Evolutionary conservation across 30 jellyfish, hydroid and myxozoan species (phyloP).

Genomic region (Hydractinia echinata): DNA sequence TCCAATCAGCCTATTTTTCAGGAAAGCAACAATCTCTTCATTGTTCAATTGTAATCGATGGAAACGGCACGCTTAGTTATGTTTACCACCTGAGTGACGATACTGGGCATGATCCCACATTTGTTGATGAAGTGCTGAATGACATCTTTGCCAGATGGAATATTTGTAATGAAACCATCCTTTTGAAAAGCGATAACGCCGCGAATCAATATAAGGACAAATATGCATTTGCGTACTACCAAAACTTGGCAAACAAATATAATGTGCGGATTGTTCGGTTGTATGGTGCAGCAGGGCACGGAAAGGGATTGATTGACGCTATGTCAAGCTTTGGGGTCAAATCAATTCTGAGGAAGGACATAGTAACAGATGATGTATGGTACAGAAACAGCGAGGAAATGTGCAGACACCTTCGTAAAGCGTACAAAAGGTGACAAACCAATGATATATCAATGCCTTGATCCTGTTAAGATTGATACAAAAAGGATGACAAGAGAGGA

Average conservation of each 20-base stretch:
- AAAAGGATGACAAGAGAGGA: constrained; percentile 22
- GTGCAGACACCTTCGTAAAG: constrained; percentile 20
- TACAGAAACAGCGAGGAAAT: constrained; percentile 2
- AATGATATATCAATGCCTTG: constrained; percentile 16
- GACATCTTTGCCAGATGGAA: constrained; percentile 25
- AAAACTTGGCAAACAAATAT: too few relatives aligned
- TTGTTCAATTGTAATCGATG: constrained; percentile 10
- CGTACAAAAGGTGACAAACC: not conserved
- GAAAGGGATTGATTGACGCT: too few relatives aligned
- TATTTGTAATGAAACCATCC: constrained; percentile 9
- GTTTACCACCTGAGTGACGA: constrained; percentile 25
- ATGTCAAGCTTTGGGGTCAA: constrained; percentile 14
- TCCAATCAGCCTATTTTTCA: not conserved
- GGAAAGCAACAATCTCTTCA: constrained; percentile 3
- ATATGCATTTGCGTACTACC: too few relatives aligned
- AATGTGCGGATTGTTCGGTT: too few relatives aligned
- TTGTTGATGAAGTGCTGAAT: constrained; percentile 25
- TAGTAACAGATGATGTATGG: constrained; percentile 18
- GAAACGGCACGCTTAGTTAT: not conserved
- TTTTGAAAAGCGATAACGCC: constrained; percentile 14
- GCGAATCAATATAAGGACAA: not conserved
- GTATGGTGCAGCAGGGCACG: too few relatives aligned
- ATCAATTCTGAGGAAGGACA: not conserved
- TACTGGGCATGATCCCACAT: constrained; percentile 31
- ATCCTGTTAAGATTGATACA: constrained; percentile 16